phyloP scores from a whole-genome alignment of 2,113 vertebrate species.

The Crotalus horridus region DNA sequence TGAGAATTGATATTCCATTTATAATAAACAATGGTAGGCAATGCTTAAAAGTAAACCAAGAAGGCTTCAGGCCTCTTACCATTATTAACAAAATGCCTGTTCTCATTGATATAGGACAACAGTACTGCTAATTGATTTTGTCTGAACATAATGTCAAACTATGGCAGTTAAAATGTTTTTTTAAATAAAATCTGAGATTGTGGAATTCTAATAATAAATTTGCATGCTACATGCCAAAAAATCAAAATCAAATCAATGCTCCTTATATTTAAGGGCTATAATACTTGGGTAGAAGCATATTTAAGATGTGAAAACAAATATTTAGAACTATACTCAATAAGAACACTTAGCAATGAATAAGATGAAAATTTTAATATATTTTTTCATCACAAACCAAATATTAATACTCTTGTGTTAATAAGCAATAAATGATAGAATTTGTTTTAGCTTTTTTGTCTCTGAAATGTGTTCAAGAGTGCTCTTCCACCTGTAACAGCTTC shows the following conservation, averaged over 20 bases:
- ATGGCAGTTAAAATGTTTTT: background rate
- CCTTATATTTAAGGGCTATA: background rate
- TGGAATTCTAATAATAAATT: background rate
- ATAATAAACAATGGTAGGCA: background rate
- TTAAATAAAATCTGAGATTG: background rate
- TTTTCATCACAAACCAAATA: background rate
- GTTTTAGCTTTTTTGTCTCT: slow-evolving; percentile 26
- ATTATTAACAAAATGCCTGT: background rate
- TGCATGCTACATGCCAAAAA: background rate
- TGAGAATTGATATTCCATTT: background rate
- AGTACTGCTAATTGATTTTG: background rate
- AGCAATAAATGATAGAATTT: slow-evolving; percentile 3
- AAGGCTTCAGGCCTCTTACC: background rate
- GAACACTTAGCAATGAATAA: slow-evolving; percentile 11
- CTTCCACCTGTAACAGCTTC: background rate
- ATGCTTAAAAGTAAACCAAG: background rate
- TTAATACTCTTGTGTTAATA: slow-evolving; percentile 3
- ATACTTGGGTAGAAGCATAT: background rate
- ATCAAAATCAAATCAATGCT: background rate
- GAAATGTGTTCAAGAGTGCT: background rate
- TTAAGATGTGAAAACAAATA: slow-evolving; percentile 2
- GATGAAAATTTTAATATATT: slow-evolving; percentile 16
- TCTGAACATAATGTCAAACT: background rate
- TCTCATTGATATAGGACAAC: background rate
- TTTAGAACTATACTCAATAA: slow-evolving; percentile 23